These are phyloP conservation scores for Ylistrum balloti DNA, from an alignment of 1,140 invertebrate species.

Conservation along the genomic window DNA sequence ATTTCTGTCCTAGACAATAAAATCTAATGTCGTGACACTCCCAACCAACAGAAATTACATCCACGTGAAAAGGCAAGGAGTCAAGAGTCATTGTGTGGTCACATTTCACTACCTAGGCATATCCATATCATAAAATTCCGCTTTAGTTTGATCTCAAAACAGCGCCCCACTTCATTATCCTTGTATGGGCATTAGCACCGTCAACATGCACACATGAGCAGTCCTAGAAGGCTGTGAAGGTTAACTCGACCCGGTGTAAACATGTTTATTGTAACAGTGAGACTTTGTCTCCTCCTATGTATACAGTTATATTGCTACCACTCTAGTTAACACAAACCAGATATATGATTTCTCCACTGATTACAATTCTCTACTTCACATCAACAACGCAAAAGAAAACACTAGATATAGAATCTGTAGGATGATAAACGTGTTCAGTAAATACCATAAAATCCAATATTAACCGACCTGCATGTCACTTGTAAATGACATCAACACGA, in stretches of 20 bases:
- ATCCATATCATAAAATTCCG: too few species aligned
- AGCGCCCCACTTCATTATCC: too few species aligned
- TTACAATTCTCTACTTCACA: not conserved
- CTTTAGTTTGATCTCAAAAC: not conserved
- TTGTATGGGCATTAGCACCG: not conserved
- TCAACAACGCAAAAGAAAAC: conserved; percentile 8
- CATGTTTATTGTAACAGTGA: not conserved
- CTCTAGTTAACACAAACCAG: not conserved
- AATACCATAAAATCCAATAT: conserved; percentile 6
- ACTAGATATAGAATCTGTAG: not conserved
- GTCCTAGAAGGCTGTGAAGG: not conserved
- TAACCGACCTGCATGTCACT: not conserved
- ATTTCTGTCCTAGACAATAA: too few species aligned
- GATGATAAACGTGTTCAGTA: not conserved
- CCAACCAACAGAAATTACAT: not conserved
- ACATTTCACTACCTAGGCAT: too few species aligned
- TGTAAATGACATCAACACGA: not conserved
- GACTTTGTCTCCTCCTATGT: not conserved
- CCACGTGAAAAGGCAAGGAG: too few species aligned
- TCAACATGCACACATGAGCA: not conserved
- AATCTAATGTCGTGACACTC: not conserved
- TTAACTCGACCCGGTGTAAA: not conserved
- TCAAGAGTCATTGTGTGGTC: too few species aligned
- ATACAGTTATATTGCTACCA: not conserved
- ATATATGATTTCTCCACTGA: not conserved